phyloP scores from a whole-genome alignment of 2,113 vertebrate species.

The Parus major region DNA sequence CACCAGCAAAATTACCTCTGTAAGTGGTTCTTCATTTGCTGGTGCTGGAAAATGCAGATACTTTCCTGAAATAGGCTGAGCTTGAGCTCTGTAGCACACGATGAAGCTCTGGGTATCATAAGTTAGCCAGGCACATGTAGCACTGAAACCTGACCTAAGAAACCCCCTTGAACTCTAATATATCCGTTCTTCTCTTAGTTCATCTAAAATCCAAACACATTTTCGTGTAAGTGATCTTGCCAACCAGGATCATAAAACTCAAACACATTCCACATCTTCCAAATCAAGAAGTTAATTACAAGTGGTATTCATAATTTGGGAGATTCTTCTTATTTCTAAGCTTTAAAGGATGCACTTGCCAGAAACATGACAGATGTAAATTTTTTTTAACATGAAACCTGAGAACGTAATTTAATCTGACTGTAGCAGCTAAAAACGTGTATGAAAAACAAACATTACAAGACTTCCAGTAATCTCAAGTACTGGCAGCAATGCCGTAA shows the following conservation, averaged over 20 bases:
- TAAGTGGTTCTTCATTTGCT: not conserved
- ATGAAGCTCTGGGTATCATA: not conserved
- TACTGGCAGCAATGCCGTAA: not conserved
- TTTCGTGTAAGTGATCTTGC: not conserved
- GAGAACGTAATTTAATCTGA: constrained; percentile 42
- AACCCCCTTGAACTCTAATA: not conserved
- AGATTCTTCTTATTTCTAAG: constrained; percentile 9
- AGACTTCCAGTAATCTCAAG: constrained; percentile 25
- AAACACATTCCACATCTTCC: not conserved
- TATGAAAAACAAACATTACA: constrained; percentile 42
- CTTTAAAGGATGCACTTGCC: constrained; percentile 19
- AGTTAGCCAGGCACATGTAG: not conserved
- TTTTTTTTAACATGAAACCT: constrained; percentile 27
- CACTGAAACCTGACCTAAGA: not conserved
- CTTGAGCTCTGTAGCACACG: accelerated
- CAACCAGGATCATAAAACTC: not conserved
- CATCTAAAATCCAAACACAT: not conserved
- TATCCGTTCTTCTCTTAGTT: not conserved
- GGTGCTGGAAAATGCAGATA: not conserved
- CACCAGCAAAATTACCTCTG: not conserved
- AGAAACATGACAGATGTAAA: constrained; percentile 38
- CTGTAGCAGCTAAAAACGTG: not conserved
- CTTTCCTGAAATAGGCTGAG: not conserved
- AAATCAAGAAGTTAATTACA: not conserved
- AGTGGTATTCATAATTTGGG: not conserved